Evolutionary conservation across 1,140 invertebrate genomes (phyloP), one percentile per base, ranked within the genome.

Genomic region (Dendroctonus valens): DNA sequence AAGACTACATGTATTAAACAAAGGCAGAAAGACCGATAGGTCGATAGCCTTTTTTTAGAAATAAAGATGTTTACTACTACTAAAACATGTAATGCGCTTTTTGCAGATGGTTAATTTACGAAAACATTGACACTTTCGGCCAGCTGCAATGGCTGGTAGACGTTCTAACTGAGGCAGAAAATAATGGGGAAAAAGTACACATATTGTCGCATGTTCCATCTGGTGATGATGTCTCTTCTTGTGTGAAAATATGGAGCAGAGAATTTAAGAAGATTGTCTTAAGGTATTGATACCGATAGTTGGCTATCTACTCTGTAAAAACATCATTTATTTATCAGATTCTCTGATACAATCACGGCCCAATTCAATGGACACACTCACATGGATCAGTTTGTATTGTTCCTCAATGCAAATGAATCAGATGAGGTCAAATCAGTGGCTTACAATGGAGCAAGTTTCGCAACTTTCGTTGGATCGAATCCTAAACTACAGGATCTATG

Each of bases 281-380:
- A 52, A 82, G 85, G 81, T 84, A 55, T 51, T 12, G 15, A 51
- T 15, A 44, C 12, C 4, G 26, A 44, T 48, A 51, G 6, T 50
- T 14, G 15, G 8, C 5, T 15, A 41, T 9, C 15, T 3, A 46
- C 4, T 15, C 50, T 5, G 11, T n/a, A 38, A 15, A 60, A 26
- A 44, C 14, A 26, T 57, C 5, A 14, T 6, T 44, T 37, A 57
- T 39, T 42, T n/a, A 11, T 15, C 69, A 87, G 74, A 64, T 75
- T 74, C 54, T 44, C 70, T 0, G 76, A 84, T 40, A 91, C 85
- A 4, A 89, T 94, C 38, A 78, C 80, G 0, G 91, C 82, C 3
- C 89, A 93, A 75, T 94, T 93, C 75, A 91, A 90, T 71, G 91
- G 91, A 0, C 92, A 94, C 70, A 87, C 87, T 3, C 92, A 94